These are phyloP conservation scores for Astatoreochromis straeleni DNA, from an alignment of 2,113 vertebrate genomes.

Conservation along the genomic window DNA sequence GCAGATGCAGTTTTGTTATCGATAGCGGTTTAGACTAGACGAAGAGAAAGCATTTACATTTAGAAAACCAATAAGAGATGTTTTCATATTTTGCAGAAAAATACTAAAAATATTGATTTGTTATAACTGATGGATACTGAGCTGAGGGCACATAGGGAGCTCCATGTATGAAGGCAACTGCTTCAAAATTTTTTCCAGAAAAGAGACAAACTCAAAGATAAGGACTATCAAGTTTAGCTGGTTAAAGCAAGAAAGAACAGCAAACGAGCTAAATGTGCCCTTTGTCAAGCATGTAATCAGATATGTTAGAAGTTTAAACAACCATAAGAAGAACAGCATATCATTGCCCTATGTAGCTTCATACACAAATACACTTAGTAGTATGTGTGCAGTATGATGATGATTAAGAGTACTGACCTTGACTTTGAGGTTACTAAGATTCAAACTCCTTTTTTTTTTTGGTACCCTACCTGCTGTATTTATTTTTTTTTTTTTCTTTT, in stretches of 20 bases:
- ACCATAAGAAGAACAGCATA: background rate
- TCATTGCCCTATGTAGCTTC: background rate
- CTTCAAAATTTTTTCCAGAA: fast-evolving
- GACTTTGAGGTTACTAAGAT: background rate
- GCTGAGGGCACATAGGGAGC: background rate
- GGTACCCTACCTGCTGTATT: background rate
- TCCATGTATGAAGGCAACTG: background rate
- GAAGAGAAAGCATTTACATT: background rate
- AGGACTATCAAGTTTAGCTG: background rate
- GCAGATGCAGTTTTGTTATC: background rate
- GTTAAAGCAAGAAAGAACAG: background rate
- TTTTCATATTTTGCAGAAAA: background rate
- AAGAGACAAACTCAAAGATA: background rate
- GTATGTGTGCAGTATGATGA: background rate
- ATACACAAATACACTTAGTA: background rate
- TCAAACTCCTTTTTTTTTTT: background rate
- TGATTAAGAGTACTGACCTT: background rate
- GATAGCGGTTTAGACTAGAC: background rate
- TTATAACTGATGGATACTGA: background rate
- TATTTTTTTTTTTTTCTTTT: fast-evolving
- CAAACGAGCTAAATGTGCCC: background rate
- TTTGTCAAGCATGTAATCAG: background rate
- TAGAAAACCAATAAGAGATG: background rate
- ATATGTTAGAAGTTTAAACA: background rate
- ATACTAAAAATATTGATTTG: background rate